Evolutionary conservation across 2,113 vertebrate genomes (phyloP), one percentile per base, ranked within the genome.

Genomic region (Dermatemys mawii): DNA sequence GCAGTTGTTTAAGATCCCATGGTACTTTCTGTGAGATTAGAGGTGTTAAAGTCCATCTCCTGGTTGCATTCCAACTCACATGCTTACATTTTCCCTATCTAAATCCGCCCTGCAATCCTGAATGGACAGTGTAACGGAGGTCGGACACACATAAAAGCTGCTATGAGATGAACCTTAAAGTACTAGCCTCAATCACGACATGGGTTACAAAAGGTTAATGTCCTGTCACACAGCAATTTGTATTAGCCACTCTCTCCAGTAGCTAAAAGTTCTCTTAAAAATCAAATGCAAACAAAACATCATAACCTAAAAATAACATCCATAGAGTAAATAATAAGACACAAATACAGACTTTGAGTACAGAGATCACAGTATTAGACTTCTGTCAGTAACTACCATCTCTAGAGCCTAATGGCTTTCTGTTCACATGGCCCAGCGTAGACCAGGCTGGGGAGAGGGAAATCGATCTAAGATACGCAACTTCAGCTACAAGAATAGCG

Each of bases 11-110:
- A 7, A 90, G 60, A 90, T 41, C 24, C 60, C 4, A 1, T 55
- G 48, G 54, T 57, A 41, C 46, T 46, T 48, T 55, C 63, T 73
- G 26, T 53, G 76, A 84, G 84, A 90, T 89, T 78, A 91, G 48
- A 49, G 86, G 57, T 44, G 16, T 46, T 87, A 88, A 96, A 29
- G 8, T 27, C 22, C 78, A 26, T 44, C 55, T 84, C 46, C 53
- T 41, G 22, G 41, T 73, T 93, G 81, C 83, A 91, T 89, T 94
- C 38, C 83, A 80, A 44, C n/a, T 78, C 80, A 93, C 90, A 84
- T 89, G 67, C 87, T 85, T 76, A 89, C 32, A 46, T 46, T 32
- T 5, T 89, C 78, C 55, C 73, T 80, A 2, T 14, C 26, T 80
- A 81, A 89, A 94, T 79, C 12, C 22, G 57, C 16, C 8, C 5